Evolutionary conservation across 1,140 invertebrate species (phyloP).

Genomic region (Nomia melanderi): DNA sequence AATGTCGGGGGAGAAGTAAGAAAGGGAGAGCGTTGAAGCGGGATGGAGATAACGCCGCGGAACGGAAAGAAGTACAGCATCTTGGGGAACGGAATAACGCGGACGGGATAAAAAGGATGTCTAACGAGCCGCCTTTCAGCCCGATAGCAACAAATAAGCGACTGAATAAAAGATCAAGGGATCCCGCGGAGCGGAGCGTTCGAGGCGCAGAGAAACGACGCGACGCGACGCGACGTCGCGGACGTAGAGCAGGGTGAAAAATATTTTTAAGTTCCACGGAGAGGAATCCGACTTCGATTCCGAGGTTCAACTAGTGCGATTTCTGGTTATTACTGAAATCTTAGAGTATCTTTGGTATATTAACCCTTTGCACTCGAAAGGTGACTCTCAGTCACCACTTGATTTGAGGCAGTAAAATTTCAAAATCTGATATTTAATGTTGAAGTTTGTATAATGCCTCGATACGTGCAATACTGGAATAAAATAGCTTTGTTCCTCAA

Average conservation of each 20-base stretch:
- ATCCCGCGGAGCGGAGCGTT: background rate
- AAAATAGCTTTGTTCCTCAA: no score
- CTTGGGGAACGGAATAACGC: conserved; percentile 19
- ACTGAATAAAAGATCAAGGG: conserved; percentile 1
- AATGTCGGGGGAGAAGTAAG: background rate
- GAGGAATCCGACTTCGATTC: no score
- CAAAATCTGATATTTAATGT: no score
- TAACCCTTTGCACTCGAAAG: no score
- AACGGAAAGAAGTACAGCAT: background rate
- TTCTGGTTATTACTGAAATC: no score
- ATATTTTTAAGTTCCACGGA: no score
- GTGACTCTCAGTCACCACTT: no score
- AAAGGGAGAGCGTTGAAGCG: background rate
- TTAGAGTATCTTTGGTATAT: no score
- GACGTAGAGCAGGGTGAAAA: background rate
- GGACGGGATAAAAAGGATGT: conserved; percentile 11
- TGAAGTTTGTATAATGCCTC: no score
- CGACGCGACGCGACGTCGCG: background rate
- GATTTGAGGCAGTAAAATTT: no score
- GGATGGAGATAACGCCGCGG: conserved; percentile 2
- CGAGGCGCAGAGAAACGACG: background rate
- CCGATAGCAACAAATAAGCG: background rate
- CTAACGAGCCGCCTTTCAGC: conserved; percentile 31
- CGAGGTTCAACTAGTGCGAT: no score
- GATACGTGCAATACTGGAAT: no score